phyloP scores from a whole-genome alignment of 1,140 invertebrate species.

The Pogonognathellus flavescens region DNA sequence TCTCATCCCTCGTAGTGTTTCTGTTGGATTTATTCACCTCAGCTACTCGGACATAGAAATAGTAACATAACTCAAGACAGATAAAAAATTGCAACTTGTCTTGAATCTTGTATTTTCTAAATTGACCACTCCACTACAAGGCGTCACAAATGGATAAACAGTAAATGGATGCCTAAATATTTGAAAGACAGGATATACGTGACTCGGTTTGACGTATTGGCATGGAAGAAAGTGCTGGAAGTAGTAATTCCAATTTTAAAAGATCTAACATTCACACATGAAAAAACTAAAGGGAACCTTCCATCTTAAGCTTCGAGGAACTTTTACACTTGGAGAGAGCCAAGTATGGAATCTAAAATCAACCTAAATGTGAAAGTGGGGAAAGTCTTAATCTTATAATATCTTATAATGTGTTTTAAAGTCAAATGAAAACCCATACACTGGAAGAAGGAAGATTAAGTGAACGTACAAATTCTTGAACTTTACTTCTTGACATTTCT shows the following conservation, averaged over 20 bases:
- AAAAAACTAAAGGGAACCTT: background rate
- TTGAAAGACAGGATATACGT: conserved; percentile 11
- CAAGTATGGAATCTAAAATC: conserved; percentile 18
- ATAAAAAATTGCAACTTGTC: conserved; percentile 19
- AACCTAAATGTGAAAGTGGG: background rate
- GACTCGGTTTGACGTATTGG: background rate
- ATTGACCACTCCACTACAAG: conserved; percentile 1
- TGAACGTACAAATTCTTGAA: too few relatives aligned
- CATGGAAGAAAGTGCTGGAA: too few relatives aligned
- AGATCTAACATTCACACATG: too few relatives aligned
- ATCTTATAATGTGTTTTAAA: too few relatives aligned
- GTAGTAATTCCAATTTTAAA: too few relatives aligned
- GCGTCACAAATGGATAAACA: background rate
- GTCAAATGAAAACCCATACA: too few relatives aligned
- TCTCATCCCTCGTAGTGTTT: background rate
- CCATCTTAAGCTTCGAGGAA: conserved; percentile 4
- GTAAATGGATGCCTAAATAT: conserved; percentile 7
- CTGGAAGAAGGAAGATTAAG: too few relatives aligned
- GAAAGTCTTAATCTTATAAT: background rate
- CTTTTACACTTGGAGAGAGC: background rate
- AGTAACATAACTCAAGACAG: background rate
- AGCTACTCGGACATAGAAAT: background rate
- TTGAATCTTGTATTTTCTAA: background rate
- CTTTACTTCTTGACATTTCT: too few relatives aligned
- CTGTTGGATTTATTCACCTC: conserved; percentile 1